Conservation (phyloP, 2,888 invertebrate species). For the Ischnus inquisitorius region DNA sequence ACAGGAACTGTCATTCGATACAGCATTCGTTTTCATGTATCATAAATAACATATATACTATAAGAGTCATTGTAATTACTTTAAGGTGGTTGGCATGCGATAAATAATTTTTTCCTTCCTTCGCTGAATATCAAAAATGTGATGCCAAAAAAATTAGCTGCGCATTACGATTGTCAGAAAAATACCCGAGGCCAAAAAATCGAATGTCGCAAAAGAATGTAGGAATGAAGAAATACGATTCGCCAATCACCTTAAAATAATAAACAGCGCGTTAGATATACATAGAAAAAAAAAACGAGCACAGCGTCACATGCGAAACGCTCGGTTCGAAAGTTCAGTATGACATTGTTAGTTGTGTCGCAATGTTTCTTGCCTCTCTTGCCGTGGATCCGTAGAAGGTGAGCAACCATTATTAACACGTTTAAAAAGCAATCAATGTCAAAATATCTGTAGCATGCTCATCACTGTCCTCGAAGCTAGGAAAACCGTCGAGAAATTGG, state of each 20-base stretch:
- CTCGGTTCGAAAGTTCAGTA: constrained; percentile 76
- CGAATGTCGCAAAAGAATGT: neutral
- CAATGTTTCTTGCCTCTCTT: constrained; percentile 86
- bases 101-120: neutral
- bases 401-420: constrained; percentile 77
- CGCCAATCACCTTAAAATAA: constrained; percentile 37
- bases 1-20: constrained; percentile 49
- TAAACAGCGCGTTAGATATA: constrained; percentile 29
- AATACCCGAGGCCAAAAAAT: neutral
- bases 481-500: constrained; percentile 27
- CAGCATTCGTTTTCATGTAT: constrained; percentile 72
- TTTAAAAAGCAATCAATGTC: constrained; percentile 41
- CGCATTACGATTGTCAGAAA: neutral
- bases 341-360: constrained; percentile 86
- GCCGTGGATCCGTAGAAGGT: constrained; percentile 86
- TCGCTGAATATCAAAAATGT: neutral
- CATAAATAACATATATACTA: constrained; percentile 68
- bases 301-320: constrained; percentile 33
- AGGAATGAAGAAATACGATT: neutral
- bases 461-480: constrained; percentile 44
- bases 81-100: constrained; percentile 37
- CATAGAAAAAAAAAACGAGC: constrained; percentile 22
- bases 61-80: constrained; percentile 30
- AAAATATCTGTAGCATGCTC: constrained; percentile 35
- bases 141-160: neutral